phyloP scores from a whole-genome alignment of 2,888 invertebrate genomes.

The Amiota mariae region DNA sequence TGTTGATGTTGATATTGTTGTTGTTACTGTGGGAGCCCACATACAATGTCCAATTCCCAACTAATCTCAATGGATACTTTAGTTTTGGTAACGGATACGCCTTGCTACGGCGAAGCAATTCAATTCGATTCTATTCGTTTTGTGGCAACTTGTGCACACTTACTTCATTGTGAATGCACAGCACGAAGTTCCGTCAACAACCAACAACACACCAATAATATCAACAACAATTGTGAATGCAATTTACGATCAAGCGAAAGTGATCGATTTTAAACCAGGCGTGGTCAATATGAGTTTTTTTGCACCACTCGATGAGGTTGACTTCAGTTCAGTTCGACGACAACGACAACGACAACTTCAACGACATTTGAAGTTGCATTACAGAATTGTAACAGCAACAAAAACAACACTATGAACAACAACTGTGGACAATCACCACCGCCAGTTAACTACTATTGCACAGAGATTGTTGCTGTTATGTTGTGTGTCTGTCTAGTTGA shows the following conservation, averaged over 20 bases:
- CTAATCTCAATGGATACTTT: neutral
- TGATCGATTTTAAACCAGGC: conserved; percentile 67
- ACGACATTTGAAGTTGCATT: conserved; percentile 51
- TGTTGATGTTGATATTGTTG: no score
- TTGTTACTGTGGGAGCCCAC: neutral
- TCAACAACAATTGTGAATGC: conserved; percentile 29
- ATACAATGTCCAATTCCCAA: neutral
- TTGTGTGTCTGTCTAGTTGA: conserved; percentile 32
- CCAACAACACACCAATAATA: conserved; percentile 37
- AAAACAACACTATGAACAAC: conserved; percentile 56
- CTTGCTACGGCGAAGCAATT: neutral
- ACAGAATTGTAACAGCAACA: conserved; percentile 57
- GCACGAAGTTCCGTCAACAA: conserved; percentile 43
- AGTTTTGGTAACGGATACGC: conserved; percentile 5
- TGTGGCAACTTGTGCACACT: no score
- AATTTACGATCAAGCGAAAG: conserved; percentile 61
- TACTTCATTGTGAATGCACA: conserved; percentile 47
- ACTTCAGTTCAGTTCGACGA: conserved; percentile 41
- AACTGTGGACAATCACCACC: conserved; percentile 3
- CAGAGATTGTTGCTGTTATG: conserved; percentile 37
- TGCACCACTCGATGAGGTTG: conserved; percentile 40
- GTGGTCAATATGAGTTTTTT: conserved; percentile 54
- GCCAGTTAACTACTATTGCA: conserved; percentile 9
- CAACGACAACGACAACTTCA: conserved; percentile 35
- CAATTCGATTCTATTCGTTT: conserved; percentile 8